Conservation (phyloP, 2,888 invertebrate genomes). For the Drosophila differens region DNA sequence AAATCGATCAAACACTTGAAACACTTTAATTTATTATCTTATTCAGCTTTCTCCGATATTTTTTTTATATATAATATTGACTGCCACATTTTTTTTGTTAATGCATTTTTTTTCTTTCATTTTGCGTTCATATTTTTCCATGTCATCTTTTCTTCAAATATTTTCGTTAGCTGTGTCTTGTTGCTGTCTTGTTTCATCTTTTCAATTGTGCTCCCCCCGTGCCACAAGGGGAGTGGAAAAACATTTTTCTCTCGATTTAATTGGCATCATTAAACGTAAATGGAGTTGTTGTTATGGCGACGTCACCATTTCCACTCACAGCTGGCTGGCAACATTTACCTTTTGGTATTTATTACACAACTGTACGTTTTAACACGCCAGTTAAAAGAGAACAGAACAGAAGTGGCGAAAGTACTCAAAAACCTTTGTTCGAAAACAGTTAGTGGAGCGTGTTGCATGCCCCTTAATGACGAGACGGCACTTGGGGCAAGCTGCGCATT, state of each 20-base stretch:
- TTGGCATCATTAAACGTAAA: conserved; percentile 76
- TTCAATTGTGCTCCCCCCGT: conserved; percentile 1
- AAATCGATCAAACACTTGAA: background rate
- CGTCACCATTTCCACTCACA: conserved; percentile 9
- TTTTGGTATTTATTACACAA: conserved; percentile 43
- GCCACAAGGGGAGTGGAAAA: conserved; percentile 5
- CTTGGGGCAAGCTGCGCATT: conserved; percentile 11
- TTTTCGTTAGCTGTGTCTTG: background rate
- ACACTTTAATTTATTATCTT: background rate
- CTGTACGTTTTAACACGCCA: conserved; percentile 1
- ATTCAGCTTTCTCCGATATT: background rate
- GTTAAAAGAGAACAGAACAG: background rate
- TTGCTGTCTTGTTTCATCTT: background rate
- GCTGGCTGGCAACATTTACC: conserved; percentile 18
- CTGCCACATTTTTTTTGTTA: background rate
- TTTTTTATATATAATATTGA: background rate
- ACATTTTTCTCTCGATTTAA: conserved; percentile 70
- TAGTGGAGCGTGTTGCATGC: conserved; percentile 14
- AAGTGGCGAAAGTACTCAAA: background rate
- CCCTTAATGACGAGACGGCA: conserved; percentile 12
- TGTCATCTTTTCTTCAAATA: background rate
- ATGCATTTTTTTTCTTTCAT: background rate
- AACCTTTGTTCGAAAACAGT: conserved; percentile 7
- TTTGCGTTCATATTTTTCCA: background rate
- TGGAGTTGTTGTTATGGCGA: conserved; percentile 60